These are phyloP conservation scores for Brachypodius melanocephalos DNA, from an alignment of 2,113 vertebrate genomes.

Conservation along the genomic window DNA sequence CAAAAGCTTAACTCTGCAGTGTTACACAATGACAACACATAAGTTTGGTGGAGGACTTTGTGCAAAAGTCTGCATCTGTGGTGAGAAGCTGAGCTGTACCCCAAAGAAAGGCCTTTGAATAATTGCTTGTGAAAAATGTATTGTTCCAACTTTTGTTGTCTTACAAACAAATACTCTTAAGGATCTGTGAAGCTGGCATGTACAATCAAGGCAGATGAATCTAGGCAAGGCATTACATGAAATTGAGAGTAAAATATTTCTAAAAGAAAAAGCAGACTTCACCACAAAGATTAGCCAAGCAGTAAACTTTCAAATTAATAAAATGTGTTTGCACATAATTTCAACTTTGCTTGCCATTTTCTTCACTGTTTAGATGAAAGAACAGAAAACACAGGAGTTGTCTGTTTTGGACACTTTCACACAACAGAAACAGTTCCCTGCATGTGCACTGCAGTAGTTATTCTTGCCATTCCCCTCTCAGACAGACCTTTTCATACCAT, in stretches of 20 bases:
- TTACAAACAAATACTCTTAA: not conserved
- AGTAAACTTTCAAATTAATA: not conserved
- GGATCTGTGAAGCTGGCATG: not conserved
- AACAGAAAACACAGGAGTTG: not conserved
- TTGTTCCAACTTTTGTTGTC: not conserved
- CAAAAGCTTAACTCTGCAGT: not conserved
- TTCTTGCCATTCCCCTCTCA: not conserved
- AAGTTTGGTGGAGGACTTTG: not conserved
- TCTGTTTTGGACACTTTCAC: not conserved
- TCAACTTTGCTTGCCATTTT: not conserved
- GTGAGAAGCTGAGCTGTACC: not conserved
- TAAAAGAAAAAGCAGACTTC: not conserved
- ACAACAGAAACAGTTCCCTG: not conserved
- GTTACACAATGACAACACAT: not conserved
- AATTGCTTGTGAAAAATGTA: not conserved
- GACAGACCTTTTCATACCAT: not conserved
- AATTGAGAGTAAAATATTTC: not conserved
- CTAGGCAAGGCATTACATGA: not conserved
- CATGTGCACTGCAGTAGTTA: not conserved
- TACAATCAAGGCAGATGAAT: not conserved
- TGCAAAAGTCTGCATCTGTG: not conserved
- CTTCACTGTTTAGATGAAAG: not conserved
- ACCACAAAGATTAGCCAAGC: not conserved
- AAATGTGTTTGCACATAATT: not conserved
- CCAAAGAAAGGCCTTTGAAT: not conserved